Base-by-base conservation (phyloP, 2,797 vertebrate species). In the Cyprinella venusta region DNA sequence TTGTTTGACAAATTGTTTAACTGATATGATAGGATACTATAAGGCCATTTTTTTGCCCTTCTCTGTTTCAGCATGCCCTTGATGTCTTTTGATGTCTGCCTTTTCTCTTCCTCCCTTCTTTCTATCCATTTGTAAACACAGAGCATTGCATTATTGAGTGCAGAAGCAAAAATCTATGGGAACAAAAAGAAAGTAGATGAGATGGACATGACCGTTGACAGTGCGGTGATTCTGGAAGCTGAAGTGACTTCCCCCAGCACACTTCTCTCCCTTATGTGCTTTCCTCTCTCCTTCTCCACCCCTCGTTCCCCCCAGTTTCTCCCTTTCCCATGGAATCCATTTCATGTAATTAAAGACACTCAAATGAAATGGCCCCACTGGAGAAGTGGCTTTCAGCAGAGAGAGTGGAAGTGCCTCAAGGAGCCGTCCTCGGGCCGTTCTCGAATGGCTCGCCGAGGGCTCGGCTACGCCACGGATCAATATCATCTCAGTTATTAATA, bases 401-500 rank as follows among this genome's bases (percentile, higher is more conserved):
- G 84, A 91, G 86, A 89, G 90, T 86, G 92, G 96, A 95, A 96
- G 95, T 96, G 95, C 96, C 95, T 95, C 93, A 94, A 96, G 94
- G 94, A 97, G 95, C 95, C 74, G 92, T 95, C 93, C 93, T 94
- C 76, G 33, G 82, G 72, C 88, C 68, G 77, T 48, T 78, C 82
- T 87, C 86, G 59, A 77, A 82, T 86, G 79, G 74, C 82, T 91
- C 91, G 92, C 91, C 61, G 64, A 78, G 81, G 81, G 76, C 94
- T 95, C 94, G 93, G 92, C 94, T 94, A 90, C 89, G 92, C 89
- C 85, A 72, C 78, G 84, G 96, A 98, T 98, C 97, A 97, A 98
- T 98, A 97, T 96, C 96, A 96, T 97, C 96, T 97, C 94, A 94
- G 95, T 97, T 98, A 98, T 98, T 98, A 98, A 98, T 99, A 99